A percentile compares a stretch with the other conserved stretches of the same genome.
Conservation (phyloP, 2,888 invertebrate genomes). For the Plebejus anna region DNA sequence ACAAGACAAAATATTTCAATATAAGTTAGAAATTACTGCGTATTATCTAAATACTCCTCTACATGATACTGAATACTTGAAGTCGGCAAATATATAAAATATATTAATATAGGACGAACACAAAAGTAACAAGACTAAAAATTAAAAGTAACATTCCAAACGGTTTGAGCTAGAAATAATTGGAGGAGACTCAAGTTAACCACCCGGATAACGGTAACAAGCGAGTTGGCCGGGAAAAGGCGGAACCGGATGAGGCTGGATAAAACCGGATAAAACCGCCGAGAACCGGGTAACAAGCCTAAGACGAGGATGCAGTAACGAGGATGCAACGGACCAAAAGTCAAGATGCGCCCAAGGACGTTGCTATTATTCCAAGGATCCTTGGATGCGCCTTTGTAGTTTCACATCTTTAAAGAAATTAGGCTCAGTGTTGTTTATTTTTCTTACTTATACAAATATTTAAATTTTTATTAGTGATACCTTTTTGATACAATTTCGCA, state of each 20-base stretch:
- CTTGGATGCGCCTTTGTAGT: constrained; percentile 34
- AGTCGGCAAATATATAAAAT: neutral
- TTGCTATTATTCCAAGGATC: too few relatives aligned
- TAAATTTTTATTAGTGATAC: neutral
- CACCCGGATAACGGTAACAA: constrained; percentile 67
- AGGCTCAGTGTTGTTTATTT: constrained; percentile 14
- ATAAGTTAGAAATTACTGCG: too few relatives aligned
- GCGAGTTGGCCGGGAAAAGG: constrained; percentile 57
- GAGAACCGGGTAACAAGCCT: constrained; percentile 50
- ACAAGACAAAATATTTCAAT: too few relatives aligned
- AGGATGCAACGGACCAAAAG: constrained; percentile 37
- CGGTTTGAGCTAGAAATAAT: constrained; percentile 70
- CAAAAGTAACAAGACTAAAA: constrained; percentile 37
- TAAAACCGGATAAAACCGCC: constrained; percentile 40
- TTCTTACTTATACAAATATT: constrained; percentile 15
- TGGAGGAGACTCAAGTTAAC: constrained; percentile 75
- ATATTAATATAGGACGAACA: constrained; percentile 16
- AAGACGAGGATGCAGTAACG: constrained; percentile 40
- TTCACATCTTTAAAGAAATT: constrained; percentile 31
- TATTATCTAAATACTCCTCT: neutral
- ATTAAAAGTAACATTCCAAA: constrained; percentile 59
- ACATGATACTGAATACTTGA: neutral
- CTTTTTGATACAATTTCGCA: neutral
- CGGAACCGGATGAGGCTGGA: constrained; percentile 8
- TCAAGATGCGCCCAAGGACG: constrained; percentile 31